A percentile compares a stretch with the other conserved stretches of the same genome.
These are phyloP conservation scores for Rhabdomys pumilio DNA, from an alignment of 2,797 vertebrate species.

Conservation along the genomic window DNA sequence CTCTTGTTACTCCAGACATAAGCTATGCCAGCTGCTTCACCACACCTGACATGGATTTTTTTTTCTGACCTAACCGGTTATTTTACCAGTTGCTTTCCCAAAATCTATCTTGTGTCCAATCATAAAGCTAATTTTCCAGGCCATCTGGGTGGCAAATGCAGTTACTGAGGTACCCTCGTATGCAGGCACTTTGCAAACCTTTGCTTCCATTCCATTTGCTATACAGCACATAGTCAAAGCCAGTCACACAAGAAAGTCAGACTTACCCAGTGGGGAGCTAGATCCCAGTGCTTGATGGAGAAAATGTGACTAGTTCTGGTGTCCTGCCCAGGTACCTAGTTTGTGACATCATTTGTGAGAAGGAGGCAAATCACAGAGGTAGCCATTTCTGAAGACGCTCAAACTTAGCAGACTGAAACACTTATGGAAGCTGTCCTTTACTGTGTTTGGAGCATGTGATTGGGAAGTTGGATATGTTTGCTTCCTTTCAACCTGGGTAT, in stretches of 20 bases:
- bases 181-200: background rate
- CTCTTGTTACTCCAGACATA: no score
- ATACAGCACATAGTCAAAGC: accelerated
- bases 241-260: no score
- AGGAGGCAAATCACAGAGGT: accelerated
- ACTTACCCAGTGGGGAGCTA: no score
- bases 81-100: background rate
- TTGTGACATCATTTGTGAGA: background rate
- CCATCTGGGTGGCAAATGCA: background rate
- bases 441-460: background rate
- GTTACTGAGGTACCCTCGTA: background rate
- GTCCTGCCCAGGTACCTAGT: background rate
- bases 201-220: background rate
- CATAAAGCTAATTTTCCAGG: background rate
- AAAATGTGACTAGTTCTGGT: background rate
- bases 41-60: accelerated
- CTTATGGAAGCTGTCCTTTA: accelerated
- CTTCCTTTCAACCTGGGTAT: background rate
- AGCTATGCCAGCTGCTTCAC: background rate
- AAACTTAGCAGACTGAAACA: background rate
- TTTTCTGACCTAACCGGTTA: background rate
- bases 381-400: background rate
- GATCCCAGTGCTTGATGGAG: background rate
- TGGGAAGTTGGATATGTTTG: background rate
- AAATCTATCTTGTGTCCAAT: background rate